phyloP scores from a whole-genome alignment of 1,140 invertebrate genomes.

The Lepidurus arcticus region DNA sequence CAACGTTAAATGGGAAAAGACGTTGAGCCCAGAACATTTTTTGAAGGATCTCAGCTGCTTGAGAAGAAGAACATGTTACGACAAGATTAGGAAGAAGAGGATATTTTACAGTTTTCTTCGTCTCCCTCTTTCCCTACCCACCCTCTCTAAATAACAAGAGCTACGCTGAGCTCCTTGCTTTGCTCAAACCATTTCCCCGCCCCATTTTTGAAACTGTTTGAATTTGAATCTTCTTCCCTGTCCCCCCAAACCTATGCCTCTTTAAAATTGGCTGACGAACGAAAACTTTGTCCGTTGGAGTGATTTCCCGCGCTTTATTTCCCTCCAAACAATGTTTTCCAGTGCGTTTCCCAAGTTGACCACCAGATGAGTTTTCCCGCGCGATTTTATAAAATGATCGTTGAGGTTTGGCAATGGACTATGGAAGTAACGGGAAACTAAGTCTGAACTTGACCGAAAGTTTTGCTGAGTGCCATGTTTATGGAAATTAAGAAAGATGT shows the following conservation, averaged over 20 bases:
- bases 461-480: background rate
- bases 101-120: background rate
- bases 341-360: background rate
- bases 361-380: background rate
- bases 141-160: slow-evolving; percentile 5
- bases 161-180: background rate
- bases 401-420: background rate
- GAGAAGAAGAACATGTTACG: background rate
- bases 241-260: background rate
- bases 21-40: background rate
- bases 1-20: background rate
- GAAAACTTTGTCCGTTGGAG: background rate
- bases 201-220: background rate
- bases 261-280: background rate
- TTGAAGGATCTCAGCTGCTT: slow-evolving; percentile 1
- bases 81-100: background rate
- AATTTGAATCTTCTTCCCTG: background rate
- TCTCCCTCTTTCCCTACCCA: background rate
- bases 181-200: background rate
- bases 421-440: too few relatives aligned
- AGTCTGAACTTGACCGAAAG: background rate
- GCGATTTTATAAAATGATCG: background rate
- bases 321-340: background rate
- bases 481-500: background rate
- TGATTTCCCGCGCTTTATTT: background rate